These are phyloP conservation scores for Catocala fraxini DNA, from an alignment of 2,888 invertebrate genomes.

Conservation along the genomic window DNA sequence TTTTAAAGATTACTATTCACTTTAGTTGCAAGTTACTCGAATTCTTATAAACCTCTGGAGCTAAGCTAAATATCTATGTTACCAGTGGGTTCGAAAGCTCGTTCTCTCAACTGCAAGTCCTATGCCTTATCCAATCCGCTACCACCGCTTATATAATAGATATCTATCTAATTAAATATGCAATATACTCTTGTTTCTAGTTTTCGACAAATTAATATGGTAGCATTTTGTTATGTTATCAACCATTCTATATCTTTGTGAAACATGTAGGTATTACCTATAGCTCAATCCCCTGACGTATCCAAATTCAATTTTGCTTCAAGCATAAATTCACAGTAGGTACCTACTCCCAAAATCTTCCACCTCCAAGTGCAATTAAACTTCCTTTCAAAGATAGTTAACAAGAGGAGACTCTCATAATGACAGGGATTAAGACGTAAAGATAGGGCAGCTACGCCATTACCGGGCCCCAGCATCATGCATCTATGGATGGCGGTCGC, in stretches of 20 bases:
- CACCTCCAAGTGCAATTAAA: constrained; percentile 41
- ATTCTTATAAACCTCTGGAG: too few relatives aligned
- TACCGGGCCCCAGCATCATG: constrained; percentile 68
- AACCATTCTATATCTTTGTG: neutral
- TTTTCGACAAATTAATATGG: too few relatives aligned
- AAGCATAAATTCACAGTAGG: constrained; percentile 5
- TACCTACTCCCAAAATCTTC: constrained; percentile 19
- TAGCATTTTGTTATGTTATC: too few relatives aligned
- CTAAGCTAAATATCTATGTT: too few relatives aligned
- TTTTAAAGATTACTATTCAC: too few relatives aligned
- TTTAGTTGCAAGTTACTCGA: too few relatives aligned
- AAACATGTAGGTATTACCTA: neutral
- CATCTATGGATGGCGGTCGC: constrained; percentile 69
- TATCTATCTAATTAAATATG: too few relatives aligned
- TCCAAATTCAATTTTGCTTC: constrained; percentile 17
- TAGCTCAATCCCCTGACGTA: neutral
- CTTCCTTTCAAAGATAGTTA: constrained; percentile 47
- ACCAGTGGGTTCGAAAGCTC: too few relatives aligned
- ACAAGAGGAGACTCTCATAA: constrained; percentile 61
- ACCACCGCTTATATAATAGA: too few relatives aligned
- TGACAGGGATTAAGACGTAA: constrained; percentile 81
- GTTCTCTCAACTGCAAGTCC: too few relatives aligned
- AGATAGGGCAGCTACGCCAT: constrained; percentile 72
- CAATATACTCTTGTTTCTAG: too few relatives aligned
- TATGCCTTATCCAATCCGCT: too few relatives aligned